Evolutionary conservation across 2,888 invertebrate species (phyloP), one percentile per base, ranked within the genome.

Genomic region (Amphipoea oculea): DNA sequence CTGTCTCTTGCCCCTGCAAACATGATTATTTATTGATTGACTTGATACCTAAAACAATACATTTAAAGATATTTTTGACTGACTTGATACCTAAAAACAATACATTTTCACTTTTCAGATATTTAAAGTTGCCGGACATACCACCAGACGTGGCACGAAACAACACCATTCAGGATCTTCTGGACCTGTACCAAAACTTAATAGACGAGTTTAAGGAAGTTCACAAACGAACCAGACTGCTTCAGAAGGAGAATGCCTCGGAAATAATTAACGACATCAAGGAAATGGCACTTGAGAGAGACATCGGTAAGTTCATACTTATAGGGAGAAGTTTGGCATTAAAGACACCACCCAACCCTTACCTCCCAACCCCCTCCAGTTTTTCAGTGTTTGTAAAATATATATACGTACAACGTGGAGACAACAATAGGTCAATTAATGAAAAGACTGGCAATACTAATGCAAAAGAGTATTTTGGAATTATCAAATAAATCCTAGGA

Each of bases 281-380:
- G 89, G 98, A 98, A 84, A 99, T 99, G 98, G 98, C 98, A 86
- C 98, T 98, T 76, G 99, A 99, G 93, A 98, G 98, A 92, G 98
- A 98, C 89, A 98, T 98, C 89, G 97, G 98, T 92, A 93, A 97
- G 92, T 97, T 78, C 29, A 68, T 14, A 70, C 17, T 75, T 45
- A 40, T 54, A 70, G 57, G 69, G 29, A 68, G 60, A 84, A 80
- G 29, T 29, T 48, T 40, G 12, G 9, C 51, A 57, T 73, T 73
- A 97, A 98, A 88, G 62, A 62, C 62, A 29, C 29, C n/a, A n/a
- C 14, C 29, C 6, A 62, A 14, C 14, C 57, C 40, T 5, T 5
- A 29, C 29, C 12, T 5, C 14, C 14, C 6, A 29, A 6, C 11
- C 11, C 0, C n/a, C 4, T 11, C n/a, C 12, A n/a, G n/a, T 60